Base-by-base conservation (phyloP, 1,140 invertebrate species). In the Cephus cinctus region DNA sequence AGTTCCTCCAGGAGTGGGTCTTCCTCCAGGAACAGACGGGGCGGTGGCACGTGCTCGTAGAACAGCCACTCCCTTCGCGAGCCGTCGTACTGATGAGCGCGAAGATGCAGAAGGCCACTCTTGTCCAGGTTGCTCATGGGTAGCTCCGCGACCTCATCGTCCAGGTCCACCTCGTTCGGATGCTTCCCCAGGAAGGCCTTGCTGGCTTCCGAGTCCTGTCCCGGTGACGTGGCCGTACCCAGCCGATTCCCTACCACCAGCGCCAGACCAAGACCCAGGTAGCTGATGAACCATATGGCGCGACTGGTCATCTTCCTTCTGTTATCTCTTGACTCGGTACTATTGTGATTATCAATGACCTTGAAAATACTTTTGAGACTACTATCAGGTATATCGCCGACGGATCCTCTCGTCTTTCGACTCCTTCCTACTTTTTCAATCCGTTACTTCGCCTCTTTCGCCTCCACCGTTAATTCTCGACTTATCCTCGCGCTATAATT, bases 1-100 rank as follows among this genome's bases (percentile, higher is more conserved):
- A 6, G 14, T 4, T 8, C 14, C 19, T 19, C n/a, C 23, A 12
- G 25, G 43, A 5, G 20, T 8, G 21, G 39, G 11, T 57, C 54
- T 20, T 62, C 57, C 31, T 63, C 54, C 46, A 59, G 52, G 22
- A 62, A 40, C 39, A 59, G 45, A 3, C 52, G 45, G 5, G 43
- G 34, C 2, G 56, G 47, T 5, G 50, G 47, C 6, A 52, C 49
- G 23, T 62, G 52, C 16, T 57, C 50, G 21, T 56, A 36, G 5
- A 59, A 20, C n/a, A 64, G 25, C 63, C 59, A 64, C 4, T 64
- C 52, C 12, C 52, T 5, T 18, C 38, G 38, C 14, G 38, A 18
- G n/a, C 16, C 38, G 16, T 41, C 38, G 16, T 22, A 22, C 38
- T 22, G 38, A n/a, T 41, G 38, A 8, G 34, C 34, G 6, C 34